Evolutionary conservation across 2,113 vertebrate genomes (phyloP), one percentile per base, ranked within the genome.

Genomic region (Ceuthmochares aereus): DNA sequence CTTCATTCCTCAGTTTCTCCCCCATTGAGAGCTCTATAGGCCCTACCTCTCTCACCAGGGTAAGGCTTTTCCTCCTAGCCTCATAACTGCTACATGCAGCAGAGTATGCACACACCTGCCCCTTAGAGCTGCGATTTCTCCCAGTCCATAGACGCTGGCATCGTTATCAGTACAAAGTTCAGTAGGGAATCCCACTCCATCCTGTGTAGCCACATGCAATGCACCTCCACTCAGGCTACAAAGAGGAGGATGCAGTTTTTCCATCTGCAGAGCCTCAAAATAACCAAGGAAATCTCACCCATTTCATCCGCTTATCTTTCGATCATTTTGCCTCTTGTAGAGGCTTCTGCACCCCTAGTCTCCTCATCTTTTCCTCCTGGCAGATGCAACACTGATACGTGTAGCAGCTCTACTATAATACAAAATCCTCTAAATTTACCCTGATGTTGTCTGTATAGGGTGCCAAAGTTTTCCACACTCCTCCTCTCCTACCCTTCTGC

Each of bases 31-130:
- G 4, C 14, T 32, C 29, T 14, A 10, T 32, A 78, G 42, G 25
- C 16, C 34, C 32, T 18, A n/a, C 18, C 30, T 10, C 14, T 11
- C 55, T 29, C 68, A 86, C 26, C 43, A 83, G 14, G 2, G 8
- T 16, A 21, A 43, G 45, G 40, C 20, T 52, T 68, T n/a, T 68
- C 23, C 47, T 42, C 47, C 12, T 2, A 42, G 29, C 10, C 2
- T 14, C 2, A 0, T 3, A 54, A n/a, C 10, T 29, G 23, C 30
- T 72, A 3, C 6, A 10, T 0, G 5, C 9, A 68, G 58, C 58
- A 76, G 20, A 23, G 18, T 1, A 55, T 1, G 3, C 12, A 59
- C 56, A 23, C 19, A 74, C 11, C 25, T 81, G 10, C 5, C 3
- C 4, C 49, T 4, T 16, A 68, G 37, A 84, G 77, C 23, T 0